These are phyloP conservation scores for Coremacera marginata DNA, from an alignment of 2,888 invertebrate genomes.

Conservation along the genomic window DNA sequence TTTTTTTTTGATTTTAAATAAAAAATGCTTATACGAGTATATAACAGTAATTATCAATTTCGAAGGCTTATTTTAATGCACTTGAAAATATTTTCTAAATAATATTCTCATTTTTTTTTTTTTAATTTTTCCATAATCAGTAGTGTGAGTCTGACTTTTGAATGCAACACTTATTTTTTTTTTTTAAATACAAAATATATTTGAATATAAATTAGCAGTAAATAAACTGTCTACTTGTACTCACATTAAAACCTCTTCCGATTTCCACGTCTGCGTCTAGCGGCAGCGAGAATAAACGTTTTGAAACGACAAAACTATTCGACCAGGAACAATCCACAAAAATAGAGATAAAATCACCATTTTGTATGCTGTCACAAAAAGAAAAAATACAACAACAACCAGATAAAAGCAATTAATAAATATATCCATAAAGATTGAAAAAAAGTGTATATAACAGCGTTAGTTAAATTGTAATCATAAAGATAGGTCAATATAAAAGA, in stretches of 20 bases:
- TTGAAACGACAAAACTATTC: conserved; percentile 69
- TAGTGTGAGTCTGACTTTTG: too few relatives aligned
- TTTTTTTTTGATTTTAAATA: too few relatives aligned
- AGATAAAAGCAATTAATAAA: not conserved
- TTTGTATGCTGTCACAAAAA: conserved; percentile 62
- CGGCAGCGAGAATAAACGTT: conserved; percentile 66
- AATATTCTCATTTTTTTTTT: too few relatives aligned
- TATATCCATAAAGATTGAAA: not conserved
- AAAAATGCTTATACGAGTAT: too few relatives aligned
- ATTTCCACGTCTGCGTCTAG: conserved; percentile 67
- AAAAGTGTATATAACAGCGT: not conserved
- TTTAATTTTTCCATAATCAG: too few relatives aligned
- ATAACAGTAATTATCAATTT: too few relatives aligned
- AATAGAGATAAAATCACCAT: conserved; percentile 69
- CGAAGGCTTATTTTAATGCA: too few relatives aligned
- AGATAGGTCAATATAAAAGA: not conserved
- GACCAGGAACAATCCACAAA: conserved; percentile 68
- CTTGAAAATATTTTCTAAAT: too few relatives aligned
- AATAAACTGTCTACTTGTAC: too few relatives aligned
- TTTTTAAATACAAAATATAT: too few relatives aligned
- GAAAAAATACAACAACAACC: not conserved
- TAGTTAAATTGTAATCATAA: not conserved
- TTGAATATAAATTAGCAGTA: too few relatives aligned
- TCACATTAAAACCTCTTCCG: conserved; percentile 68
- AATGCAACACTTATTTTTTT: too few relatives aligned